Percentiles rank a stretch among this genome's conserved stretches.
These are phyloP conservation scores for Tetramorium parvispinum DNA, from an alignment of 1,140 invertebrate genomes.

Conservation along the genomic window DNA sequence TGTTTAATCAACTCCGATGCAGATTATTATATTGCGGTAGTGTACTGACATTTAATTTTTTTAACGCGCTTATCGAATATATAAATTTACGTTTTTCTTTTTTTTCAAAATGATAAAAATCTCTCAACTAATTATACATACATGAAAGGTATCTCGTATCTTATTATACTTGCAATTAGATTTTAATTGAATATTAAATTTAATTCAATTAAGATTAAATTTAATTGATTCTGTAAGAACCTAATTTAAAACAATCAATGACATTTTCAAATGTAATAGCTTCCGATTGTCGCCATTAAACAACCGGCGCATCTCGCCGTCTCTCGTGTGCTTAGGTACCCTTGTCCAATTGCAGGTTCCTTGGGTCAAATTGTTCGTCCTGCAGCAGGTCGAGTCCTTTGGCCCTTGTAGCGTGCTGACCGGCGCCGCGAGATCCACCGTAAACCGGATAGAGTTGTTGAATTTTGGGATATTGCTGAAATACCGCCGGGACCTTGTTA, in stretches of 20 bases:
- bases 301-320: not conserved
- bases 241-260: not conserved
- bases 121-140: not conserved
- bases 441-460: slow-evolving; percentile 90
- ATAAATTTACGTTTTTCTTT: too few relatives aligned
- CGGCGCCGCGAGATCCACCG: slow-evolving; percentile 79
- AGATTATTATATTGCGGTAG: not conserved
- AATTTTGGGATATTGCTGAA: slow-evolving; percentile 91
- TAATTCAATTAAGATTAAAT: not conserved
- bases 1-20: not conserved
- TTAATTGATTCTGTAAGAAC: not conserved
- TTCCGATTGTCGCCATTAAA: slow-evolving; percentile 41
- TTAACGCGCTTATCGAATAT: not conserved
- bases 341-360: slow-evolving; percentile 81
- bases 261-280: slow-evolving; percentile 5
- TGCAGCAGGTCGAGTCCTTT: slow-evolving; percentile 85
- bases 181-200: slow-evolving; percentile 7
- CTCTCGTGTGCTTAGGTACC: slow-evolving; percentile 72
- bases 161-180: not conserved
- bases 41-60: not conserved
- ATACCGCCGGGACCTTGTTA: slow-evolving; percentile 89
- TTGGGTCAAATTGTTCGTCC: slow-evolving; percentile 84
- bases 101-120: not conserved
- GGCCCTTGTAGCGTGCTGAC: slow-evolving; percentile 79
- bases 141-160: not conserved